Conservation (phyloP, 2,797 vertebrate genomes). For the Mastacembelus armatus region DNA sequence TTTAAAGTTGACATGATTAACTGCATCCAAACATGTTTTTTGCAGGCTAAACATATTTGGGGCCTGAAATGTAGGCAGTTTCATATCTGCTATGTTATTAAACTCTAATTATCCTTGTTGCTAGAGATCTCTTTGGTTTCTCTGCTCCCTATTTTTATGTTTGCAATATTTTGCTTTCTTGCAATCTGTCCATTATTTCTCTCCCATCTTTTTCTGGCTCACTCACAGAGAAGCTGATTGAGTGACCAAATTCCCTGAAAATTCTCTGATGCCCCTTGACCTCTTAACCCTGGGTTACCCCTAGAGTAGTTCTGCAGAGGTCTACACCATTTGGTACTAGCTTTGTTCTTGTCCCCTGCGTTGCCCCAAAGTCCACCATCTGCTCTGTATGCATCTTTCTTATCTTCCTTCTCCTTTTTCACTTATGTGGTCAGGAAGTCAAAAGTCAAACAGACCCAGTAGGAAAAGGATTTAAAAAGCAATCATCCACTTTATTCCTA, state of each 20-base stretch:
- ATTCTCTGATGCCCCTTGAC: slow-evolving; percentile 89
- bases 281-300: slow-evolving; percentile 89
- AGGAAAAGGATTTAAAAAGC: slow-evolving; percentile 6
- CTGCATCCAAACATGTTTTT: background rate
- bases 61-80: background rate
- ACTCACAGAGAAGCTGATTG: slow-evolving; percentile 91
- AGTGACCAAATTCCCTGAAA: slow-evolving; percentile 92
- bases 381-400: slow-evolving; percentile 17
- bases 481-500: background rate
- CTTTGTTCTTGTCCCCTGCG: slow-evolving; percentile 36
- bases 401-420: slow-evolving; percentile 22
- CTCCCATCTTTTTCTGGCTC: slow-evolving; percentile 58
- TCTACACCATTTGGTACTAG: slow-evolving; percentile 85
- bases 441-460: background rate
- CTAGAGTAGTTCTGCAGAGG: slow-evolving; percentile 86
- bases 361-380: slow-evolving; percentile 2
- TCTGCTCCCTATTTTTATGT: slow-evolving; percentile 8
- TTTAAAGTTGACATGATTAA: background rate
- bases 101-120: background rate
- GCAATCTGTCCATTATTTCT: slow-evolving; percentile 11
- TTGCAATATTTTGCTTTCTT: slow-evolving; percentile 12
- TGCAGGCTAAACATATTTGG: slow-evolving; percentile 6
- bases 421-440: slow-evolving; percentile 5
- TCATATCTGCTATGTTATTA: background rate
- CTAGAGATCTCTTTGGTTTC: slow-evolving; percentile 3